These are phyloP conservation scores for Strigamia crassipes DNA, from an alignment of 2,888 invertebrate species.

Conservation along the genomic window DNA sequence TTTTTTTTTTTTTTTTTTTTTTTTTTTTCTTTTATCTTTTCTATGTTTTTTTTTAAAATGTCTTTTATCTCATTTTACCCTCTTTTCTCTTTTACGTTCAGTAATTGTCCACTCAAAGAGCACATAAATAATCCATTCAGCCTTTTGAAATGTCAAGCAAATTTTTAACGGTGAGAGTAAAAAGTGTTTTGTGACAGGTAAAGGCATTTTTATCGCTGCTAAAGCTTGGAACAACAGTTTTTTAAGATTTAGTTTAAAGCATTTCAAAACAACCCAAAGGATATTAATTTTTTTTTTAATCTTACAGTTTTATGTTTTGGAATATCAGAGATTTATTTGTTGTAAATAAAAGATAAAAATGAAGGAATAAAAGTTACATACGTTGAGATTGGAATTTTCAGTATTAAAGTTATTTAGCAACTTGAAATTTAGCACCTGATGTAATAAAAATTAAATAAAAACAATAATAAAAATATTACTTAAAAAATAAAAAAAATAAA, in stretches of 20 bases:
- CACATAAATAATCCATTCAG: conserved; percentile 43
- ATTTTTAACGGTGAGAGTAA: conserved; percentile 44
- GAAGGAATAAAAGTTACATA: neutral
- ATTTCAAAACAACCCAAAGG: conserved; percentile 1
- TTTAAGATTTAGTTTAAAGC: conserved; percentile 9
- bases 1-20: neutral
- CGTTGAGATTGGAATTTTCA: conserved; percentile 8
- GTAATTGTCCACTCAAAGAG: conserved; percentile 43
- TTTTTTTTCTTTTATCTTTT: neutral
- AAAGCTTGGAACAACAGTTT: neutral
- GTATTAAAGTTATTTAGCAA: neutral
- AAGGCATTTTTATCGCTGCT: conserved; percentile 37
- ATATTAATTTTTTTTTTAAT: conserved; percentile 32
- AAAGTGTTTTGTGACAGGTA: conserved; percentile 42
- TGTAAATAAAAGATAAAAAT: neutral
- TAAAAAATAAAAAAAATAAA: neutral
- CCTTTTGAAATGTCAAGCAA: conserved; percentile 33
- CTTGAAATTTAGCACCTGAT: neutral
- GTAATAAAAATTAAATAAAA: conserved; percentile 6
- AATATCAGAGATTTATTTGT: conserved; percentile 20
- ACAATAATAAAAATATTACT: neutral
- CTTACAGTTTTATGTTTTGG: conserved; percentile 8
- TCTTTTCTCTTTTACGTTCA: conserved; percentile 32
- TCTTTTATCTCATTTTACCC: conserved; percentile 15
- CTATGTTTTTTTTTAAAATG: neutral